Conservation (phyloP, 2,797 vertebrate species). For the Acanthopagrus latus region DNA sequence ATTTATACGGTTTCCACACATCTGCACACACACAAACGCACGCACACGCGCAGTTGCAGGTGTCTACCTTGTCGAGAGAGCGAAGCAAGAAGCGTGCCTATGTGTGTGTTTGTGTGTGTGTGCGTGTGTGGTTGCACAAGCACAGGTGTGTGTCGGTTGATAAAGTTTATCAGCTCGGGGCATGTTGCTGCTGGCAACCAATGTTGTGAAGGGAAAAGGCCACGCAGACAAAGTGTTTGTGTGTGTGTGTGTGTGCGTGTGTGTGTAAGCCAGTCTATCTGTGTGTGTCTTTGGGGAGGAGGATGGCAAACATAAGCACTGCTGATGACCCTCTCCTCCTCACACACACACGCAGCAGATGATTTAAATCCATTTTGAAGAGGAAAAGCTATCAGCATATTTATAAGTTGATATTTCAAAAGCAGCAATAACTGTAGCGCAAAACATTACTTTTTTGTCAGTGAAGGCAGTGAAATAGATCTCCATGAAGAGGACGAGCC, state of each 20-base stretch:
- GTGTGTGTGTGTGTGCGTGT: constrained; percentile 40
- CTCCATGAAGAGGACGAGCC: constrained; percentile 4
- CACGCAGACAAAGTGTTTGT: constrained; percentile 57
- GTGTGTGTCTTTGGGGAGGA: constrained; percentile 42
- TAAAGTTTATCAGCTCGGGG: constrained; percentile 79
- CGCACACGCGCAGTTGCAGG: constrained; percentile 15
- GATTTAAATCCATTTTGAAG: constrained; percentile 59
- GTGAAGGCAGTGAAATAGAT: constrained; percentile 49
- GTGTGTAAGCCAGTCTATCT: constrained; percentile 18
- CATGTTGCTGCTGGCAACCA: constrained; percentile 71
- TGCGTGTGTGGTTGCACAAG: constrained; percentile 34
- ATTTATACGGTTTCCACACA: constrained; percentile 60
- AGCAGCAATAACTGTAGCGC: constrained; percentile 38
- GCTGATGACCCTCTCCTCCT: constrained; percentile 59
- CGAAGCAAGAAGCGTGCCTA: constrained; percentile 47
- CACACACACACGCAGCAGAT: constrained; percentile 12
- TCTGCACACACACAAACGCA: constrained; percentile 5
- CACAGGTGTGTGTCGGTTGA: constrained; percentile 77
- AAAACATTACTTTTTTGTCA: constrained; percentile 41
- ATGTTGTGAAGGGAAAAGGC: constrained; percentile 72
- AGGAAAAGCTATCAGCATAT: constrained; percentile 60
- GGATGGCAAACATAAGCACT: constrained; percentile 43
- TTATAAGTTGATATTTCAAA: constrained; percentile 62
- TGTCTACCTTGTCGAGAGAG: constrained; percentile 52
- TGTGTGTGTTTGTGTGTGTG: constrained; percentile 38